Evolutionary conservation across 2,113 vertebrate genomes (phyloP), one percentile per base, ranked within the genome.

Genomic region (Pipa parva): DNA sequence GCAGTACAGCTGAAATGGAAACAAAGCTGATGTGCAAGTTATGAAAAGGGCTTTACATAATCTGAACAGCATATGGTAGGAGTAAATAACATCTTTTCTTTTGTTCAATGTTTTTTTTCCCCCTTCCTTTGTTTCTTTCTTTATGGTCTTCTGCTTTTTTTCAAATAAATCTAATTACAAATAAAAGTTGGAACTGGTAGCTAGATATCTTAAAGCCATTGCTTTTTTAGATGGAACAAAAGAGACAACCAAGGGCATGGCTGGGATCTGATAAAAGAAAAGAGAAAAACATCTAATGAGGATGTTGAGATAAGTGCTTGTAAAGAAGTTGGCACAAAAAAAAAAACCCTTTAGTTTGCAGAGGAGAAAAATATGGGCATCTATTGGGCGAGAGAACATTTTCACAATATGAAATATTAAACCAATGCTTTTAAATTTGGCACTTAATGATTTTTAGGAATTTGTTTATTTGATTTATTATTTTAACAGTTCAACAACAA

Each of bases 251-350:
- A 78, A 84, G 87, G 86, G 85, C 85, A 87, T 80, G 82, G 80
- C 80, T 78, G 80, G 82, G 59, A 78, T 83, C 83, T 82, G 57
- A 78, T 80, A 83, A 86, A 83, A 88, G 84, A 85, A 85, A 84
- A 84, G 83, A 84, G 80, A 86, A 89, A 89, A 90, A 79, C 87
- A 86, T 80, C 89, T 90, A 90, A 90, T 90, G 89, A 90, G 88
- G 87, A 82, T 84, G 86, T 85, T 76, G 73, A 86, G 85, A 88
- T 88, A 89, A 90, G 89, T 89, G 85, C 86, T 86, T 77, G 83
- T 80, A 83, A 89, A 84, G 86, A 89, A 89, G 88, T 85, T 86
- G 79, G 86, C 77, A 88, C 88, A 88, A 60, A 87, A 69, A 87
- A 89, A 79, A 83, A 83, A 87, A n/a, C n/a, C 89, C 89, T 89